Evolutionary conservation across 2,888 invertebrate genomes (phyloP), one percentile per base, ranked within the genome.

Genomic region (Eilema sororculum): DNA sequence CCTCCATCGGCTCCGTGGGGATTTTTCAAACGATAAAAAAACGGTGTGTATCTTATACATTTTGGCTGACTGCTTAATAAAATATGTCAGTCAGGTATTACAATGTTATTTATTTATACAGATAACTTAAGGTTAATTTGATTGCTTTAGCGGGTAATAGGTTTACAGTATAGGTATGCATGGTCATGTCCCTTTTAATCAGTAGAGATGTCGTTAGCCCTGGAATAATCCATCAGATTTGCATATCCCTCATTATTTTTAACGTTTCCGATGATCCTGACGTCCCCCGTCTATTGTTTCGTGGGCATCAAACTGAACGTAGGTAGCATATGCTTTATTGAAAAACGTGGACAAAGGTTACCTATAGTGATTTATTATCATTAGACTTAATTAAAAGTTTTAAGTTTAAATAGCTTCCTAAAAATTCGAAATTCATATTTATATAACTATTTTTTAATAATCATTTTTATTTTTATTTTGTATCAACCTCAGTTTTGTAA

Each of bases 181-280:
- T n/a, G 30, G 60, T 74, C 68, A 65, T 59, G 66, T 25, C 69
- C 73, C 73, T 70, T 82, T 83, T 86, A 84, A 84, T 84, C 80
- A 83, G 67, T 69, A 74, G 78, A 80, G 75, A 79, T 76, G 82
- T 84, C 80, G 80, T 81, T 83, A 82, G 79, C 79, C 75, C 67
- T 73, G 76, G 76, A 75, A 79, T 83, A 79, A 83, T 84, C 77
- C 76, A 77, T 71, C 67, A 67, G 73, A 87, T 91, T 90, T 91
- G 85, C 88, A 91, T 91, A 84, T 84, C 82, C 82, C 88, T 90
- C 86, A 86, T 91, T 90, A 89, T 87, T 88, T 60, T 85, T 79
- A 83, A 80, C 78, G 78, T 83, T 86, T 85, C 80, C 77, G 78
- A 83, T 82, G 81, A 84, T 79, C 79, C 84, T 83, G 83, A 89